phyloP scores from a whole-genome alignment of 2,888 invertebrate species.

The Catocala sponsa region DNA sequence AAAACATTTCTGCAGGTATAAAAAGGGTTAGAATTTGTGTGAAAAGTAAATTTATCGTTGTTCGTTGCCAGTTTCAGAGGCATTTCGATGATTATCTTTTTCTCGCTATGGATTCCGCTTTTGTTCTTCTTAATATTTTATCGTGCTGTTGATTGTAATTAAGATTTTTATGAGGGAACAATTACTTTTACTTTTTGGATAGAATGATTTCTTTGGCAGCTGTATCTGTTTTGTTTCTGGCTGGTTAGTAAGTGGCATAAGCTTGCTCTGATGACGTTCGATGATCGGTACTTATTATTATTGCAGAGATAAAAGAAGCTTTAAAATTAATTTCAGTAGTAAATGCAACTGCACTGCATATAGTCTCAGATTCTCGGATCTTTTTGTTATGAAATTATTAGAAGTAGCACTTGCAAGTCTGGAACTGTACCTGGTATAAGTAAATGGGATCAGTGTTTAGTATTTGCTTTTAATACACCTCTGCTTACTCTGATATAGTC shows the following conservation, averaged over 20 bases:
- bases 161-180: constrained; percentile 8
- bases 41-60: constrained; percentile 48
- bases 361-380: too few species aligned
- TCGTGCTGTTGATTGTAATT: constrained; percentile 21
- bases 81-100: constrained; percentile 33
- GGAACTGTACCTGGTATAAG: too few species aligned
- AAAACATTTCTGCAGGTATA: constrained; percentile 58
- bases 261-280: too few species aligned
- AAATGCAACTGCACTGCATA: too few species aligned
- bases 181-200: constrained; percentile 14
- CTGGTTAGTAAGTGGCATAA: not conserved
- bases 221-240: not conserved
- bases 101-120: not conserved
- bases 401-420: too few species aligned
- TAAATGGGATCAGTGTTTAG: too few species aligned
- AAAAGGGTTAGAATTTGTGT: constrained; percentile 61
- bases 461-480: too few species aligned
- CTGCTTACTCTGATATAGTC: too few species aligned
- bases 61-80: constrained; percentile 31
- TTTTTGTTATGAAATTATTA: too few species aligned
- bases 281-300: too few species aligned
- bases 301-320: too few species aligned
- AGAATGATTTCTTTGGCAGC: not conserved
- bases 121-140: constrained; percentile 23
- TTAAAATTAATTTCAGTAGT: too few species aligned